phyloP scores from a whole-genome alignment of 2,888 invertebrate genomes.

The Troilus luridus region DNA sequence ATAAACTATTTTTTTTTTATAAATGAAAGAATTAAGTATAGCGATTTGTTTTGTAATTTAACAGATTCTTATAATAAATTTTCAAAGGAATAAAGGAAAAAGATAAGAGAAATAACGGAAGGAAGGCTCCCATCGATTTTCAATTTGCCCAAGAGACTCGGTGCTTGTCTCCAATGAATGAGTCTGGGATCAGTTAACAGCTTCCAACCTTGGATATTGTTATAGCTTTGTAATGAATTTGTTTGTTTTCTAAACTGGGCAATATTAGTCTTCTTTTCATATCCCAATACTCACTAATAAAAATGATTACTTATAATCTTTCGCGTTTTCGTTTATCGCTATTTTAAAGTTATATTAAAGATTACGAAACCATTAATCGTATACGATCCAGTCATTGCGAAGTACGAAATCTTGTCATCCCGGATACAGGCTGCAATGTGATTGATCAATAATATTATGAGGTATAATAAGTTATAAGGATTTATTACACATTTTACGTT shows the following conservation, averaged over 20 bases:
- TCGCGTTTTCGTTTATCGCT: background rate
- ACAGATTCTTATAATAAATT: background rate
- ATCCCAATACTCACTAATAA: background rate
- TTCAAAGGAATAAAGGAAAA: background rate
- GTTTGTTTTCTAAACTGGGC: background rate
- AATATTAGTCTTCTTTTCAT: background rate
- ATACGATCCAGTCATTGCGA: too few species aligned
- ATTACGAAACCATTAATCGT: background rate
- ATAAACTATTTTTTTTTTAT: background rate
- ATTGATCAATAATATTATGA: too few species aligned
- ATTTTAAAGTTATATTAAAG: background rate
- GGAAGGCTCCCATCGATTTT: background rate
- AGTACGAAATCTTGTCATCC: too few species aligned
- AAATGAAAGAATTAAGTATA: background rate
- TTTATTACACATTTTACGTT: too few species aligned
- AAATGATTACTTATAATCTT: background rate
- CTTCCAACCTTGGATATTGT: background rate
- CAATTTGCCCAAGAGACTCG: slow-evolving; percentile 14
- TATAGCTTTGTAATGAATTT: background rate
- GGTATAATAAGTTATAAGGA: too few species aligned
- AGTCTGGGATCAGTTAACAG: slow-evolving; percentile 4
- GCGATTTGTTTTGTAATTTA: background rate
- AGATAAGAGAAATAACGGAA: background rate
- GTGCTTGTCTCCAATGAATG: slow-evolving; percentile 1
- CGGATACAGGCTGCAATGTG: too few species aligned